Base-by-base conservation (phyloP, 2,888 invertebrate genomes). In the Xiphydria camelus region DNA sequence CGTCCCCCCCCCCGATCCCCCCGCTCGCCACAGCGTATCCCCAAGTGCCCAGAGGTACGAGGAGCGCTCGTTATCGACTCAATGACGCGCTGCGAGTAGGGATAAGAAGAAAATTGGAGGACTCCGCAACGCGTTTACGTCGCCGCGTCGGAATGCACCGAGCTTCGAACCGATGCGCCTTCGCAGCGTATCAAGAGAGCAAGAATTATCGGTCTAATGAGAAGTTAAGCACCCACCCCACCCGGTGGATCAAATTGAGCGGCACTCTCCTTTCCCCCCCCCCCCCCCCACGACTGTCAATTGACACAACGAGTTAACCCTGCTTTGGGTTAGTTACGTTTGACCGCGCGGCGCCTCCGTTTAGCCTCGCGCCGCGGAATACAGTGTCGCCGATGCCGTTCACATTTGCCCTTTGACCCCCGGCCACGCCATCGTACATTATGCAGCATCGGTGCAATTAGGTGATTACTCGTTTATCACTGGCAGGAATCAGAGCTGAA, bases 221-320 rank as follows among this genome's bases (percentile, higher is more conserved):
- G 55, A 55, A 56, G 59, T 63, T 57, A 60, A 52, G 34, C 50
- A 33, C 21, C 37, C 45, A 39, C 47, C 31, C 41, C 49, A 42
- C 17, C 14, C 45, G 48, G 49, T 49, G 44, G 50, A 47, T 59
- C 55, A 59, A 64, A 64, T 62, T 64, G 59, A 58, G 41, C 59
- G 57, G 53, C 55, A 55, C 57, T 55, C 50, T 54, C 53, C 55
- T 57, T 64, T 62, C 57, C 5, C 9, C 4, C n/a, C n/a, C n/a
- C n/a, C 5, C 7, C n/a, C 6, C 14, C 29, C 7, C 22, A 1
- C 10, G 25, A 12, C 22, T 26, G 36, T 52, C 73, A 73, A 74
- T 73, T 74, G 74, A 73, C 74, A 73, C 66, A 64, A 57, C 68
- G 59, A 69, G 65, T 74, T 74, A 65, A 74, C 74, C 71, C 50